Evolutionary conservation across 2,113 vertebrate species (phyloP), one percentile per base, ranked within the genome.

Genomic region (Pitta sordida): DNA sequence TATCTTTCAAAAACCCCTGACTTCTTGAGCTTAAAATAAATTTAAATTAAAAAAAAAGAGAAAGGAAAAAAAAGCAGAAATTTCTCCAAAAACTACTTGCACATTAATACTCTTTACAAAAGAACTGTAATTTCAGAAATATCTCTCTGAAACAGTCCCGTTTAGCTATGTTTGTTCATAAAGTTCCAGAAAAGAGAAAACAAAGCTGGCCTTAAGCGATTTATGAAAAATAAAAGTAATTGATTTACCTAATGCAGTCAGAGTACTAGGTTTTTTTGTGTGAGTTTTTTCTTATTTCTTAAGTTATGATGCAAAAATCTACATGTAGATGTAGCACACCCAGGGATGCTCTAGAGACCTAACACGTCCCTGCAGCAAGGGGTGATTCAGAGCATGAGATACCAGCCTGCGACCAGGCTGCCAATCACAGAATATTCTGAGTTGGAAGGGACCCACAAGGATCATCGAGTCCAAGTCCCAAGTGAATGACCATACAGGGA

Each of bases 311-410:
- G 8, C 26, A 71, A 29, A 4, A 41, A 4, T n/a, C 19, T 59
- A 49, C 32, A 34, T 1, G 1, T 14, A 30, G 2, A 19, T 0
- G 2, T 9, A 48, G 37, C 17, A 12, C 6, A 4, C 7, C 3
- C 19, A 49, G 23, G 34, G 19, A 14, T 4, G 5, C 23, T 39
- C 58, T 36, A 14, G 36, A 81, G 30, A 43, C 13, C 13, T 26
- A 37, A 6, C 10, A 10, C 0, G 5, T 29, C 34, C 24, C 59
- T 32, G 53, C 30, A 68, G 10, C 0, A 2, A 52, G 17, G 14
- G n/a, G 6, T 3, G 12, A 15, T 11, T 23, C 60, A 23, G 37
- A 68, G 23, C 10, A 24, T 1, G 2, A 19, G 23, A 9, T 13
- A 15, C 22, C 69, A 73, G 23, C 22, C 83, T 44, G 12, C 9